A percentile compares a stretch with the other conserved stretches of the same genome.
These are phyloP conservation scores for Protonemura montana DNA, from an alignment of 2,888 invertebrate species.

Conservation along the genomic window DNA sequence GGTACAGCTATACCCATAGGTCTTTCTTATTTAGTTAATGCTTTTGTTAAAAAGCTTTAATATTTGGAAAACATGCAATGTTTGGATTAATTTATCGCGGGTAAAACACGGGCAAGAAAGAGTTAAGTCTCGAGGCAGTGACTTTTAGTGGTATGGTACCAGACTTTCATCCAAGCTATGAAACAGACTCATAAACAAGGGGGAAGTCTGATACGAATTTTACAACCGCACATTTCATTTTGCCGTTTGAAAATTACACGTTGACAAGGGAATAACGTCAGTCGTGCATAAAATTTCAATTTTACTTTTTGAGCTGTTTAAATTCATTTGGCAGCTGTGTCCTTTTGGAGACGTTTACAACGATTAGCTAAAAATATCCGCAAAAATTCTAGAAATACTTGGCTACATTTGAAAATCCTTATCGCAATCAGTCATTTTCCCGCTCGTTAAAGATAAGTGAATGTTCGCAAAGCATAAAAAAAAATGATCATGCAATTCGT, in stretches of 20 bases:
- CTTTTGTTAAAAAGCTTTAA: background rate
- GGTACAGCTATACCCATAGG: background rate
- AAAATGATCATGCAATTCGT: background rate
- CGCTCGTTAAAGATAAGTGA: background rate
- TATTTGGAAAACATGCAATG: constrained; percentile 2
- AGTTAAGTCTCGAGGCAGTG: too few species aligned
- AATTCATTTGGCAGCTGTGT: too few species aligned
- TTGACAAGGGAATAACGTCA: background rate
- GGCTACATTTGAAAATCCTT: background rate
- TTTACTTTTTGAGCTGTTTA: background rate
- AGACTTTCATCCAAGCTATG: background rate
- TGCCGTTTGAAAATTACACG: background rate
- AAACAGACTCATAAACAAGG: background rate
- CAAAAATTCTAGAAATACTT: too few species aligned
- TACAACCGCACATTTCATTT: background rate
- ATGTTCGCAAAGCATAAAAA: background rate
- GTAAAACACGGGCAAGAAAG: background rate
- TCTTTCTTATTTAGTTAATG: background rate
- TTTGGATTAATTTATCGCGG: constrained; percentile 25
- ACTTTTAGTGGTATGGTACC: background rate
- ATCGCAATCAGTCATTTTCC: background rate
- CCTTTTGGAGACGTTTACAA: too few species aligned
- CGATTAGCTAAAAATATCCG: too few species aligned
- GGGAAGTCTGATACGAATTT: background rate
- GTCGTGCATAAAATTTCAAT: background rate